Base-by-base conservation (phyloP, 2,797 vertebrate species). In the Clarias pachynema region DNA sequence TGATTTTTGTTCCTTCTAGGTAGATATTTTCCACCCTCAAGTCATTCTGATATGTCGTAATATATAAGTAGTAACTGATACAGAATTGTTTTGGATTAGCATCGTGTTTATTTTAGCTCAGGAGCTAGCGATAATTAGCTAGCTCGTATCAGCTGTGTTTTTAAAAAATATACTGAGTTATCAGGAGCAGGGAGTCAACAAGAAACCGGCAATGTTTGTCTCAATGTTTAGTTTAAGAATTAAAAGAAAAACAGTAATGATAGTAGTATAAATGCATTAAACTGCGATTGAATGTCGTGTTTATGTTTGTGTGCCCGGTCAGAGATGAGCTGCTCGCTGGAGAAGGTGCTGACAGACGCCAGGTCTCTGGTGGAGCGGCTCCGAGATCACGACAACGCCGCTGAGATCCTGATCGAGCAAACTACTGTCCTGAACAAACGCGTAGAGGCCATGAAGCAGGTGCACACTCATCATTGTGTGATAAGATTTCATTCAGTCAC, bases 391-490 rank as follows among this genome's bases (percentile, higher is more conserved):
- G 98, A 99, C 87, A 97, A 95, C 0, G 97, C 97, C 0, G 98
- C 98, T 0, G 98, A 99, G 91, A 95, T 97, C 81, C 94, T 99
- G 29, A 99, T 99, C 3, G 98, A 99, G 84, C 98, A 99, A 93
- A 99, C 98, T 3, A 98, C 97, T 0, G 96, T 96, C 1, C 97
- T 99, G 69, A 99, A 96, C 93, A 99, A 98, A 92, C 92, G 96
- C 31, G 97, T 99, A 31, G 98, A 99, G 65, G 97, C 98, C 22
- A 99, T 99, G 97, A 98, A 99, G 88, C 97, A 99, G 97, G 98
- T 97, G 40, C 49, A 57, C 7, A 34, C 56, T 6, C 9, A 79
- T 22, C 31, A 15, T 12, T n/a, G n/a, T n/a, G n/a, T n/a, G n/a
- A n/a, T 49, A 12, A 49, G 10, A 49, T 49, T 49, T 12, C 12